Evolutionary conservation across 1,140 invertebrate species (phyloP).

Genomic region (Philaenus spumarius): DNA sequence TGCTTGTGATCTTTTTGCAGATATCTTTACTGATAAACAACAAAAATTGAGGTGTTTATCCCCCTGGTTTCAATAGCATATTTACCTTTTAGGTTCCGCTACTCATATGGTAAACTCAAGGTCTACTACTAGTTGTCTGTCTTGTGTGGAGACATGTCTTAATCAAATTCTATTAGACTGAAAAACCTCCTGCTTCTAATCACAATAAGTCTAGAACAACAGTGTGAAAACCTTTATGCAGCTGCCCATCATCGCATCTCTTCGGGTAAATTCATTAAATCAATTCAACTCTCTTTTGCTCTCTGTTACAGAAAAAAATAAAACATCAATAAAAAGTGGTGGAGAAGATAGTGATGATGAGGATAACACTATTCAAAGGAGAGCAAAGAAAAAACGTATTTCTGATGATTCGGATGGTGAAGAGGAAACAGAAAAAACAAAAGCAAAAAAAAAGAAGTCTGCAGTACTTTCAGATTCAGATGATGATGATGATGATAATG

Average conservation of each 20-base stretch:
- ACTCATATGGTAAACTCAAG: slow-evolving; percentile 3
- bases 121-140: slow-evolving; percentile 18
- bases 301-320: neutral
- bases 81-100: too few relatives aligned
- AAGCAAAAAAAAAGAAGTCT: slow-evolving; percentile 35
- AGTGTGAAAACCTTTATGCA: too few relatives aligned
- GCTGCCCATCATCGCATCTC: too few relatives aligned
- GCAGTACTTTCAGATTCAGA: slow-evolving; percentile 41
- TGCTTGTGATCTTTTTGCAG: too few relatives aligned
- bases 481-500: slow-evolving; percentile 38
- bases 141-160: slow-evolving; percentile 34
- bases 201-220: too few relatives aligned
- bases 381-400: slow-evolving; percentile 20
- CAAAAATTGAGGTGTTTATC: too few relatives aligned
- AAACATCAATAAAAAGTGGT: neutral
- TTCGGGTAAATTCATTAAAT: slow-evolving; percentile 8
- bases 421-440: neutral
- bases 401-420: slow-evolving; percentile 19
- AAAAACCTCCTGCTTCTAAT: too few relatives aligned
- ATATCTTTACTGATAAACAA: too few relatives aligned
- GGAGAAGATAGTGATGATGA: slow-evolving; percentile 20
- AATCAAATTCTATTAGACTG: slow-evolving; percentile 26
- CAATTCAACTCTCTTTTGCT: slow-evolving; percentile 17
- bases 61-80: too few relatives aligned
- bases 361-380: slow-evolving; percentile 4